A percentile compares a stretch with the other conserved stretches of the same genome.
Evolutionary conservation across 2,797 vertebrate species (phyloP).

Genomic region (Botia almorhae): DNA sequence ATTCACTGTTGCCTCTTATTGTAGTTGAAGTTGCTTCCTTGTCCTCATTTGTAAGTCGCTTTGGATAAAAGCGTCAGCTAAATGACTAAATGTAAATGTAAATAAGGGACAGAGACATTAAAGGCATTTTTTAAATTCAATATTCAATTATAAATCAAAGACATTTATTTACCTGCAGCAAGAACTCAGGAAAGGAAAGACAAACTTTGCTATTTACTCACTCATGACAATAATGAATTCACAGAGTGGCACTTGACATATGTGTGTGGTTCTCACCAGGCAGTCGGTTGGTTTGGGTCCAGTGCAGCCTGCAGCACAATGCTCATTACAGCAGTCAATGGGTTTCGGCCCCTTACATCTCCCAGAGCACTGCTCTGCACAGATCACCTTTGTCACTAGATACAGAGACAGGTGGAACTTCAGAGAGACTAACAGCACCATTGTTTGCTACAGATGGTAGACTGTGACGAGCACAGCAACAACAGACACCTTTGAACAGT

Average conservation of each 20-base stretch:
- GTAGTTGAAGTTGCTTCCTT: too few species aligned
- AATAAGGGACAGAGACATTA: too few species aligned
- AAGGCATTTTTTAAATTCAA: too few species aligned
- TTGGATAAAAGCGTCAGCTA: too few species aligned
- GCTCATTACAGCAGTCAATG: slow-evolving; percentile 94
- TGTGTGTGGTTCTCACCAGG: slow-evolving; percentile 81
- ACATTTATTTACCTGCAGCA: too few species aligned
- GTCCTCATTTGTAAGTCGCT: too few species aligned
- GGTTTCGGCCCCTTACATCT: slow-evolving; percentile 91
- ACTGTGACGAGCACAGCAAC: neutral
- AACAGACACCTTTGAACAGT: neutral
- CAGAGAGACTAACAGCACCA: neutral
- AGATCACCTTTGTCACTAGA: slow-evolving; percentile 91
- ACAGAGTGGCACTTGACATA: neutral
- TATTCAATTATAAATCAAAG: too few species aligned
- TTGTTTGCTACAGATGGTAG: neutral
- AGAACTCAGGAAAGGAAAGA: too few species aligned
- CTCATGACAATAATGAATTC: neutral
- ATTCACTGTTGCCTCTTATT: too few species aligned
- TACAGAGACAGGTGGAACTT: slow-evolving; percentile 8
- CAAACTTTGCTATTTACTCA: neutral
- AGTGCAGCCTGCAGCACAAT: slow-evolving; percentile 93
- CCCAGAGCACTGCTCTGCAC: slow-evolving; percentile 93
- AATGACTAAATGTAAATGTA: too few species aligned
- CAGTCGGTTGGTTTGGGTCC: slow-evolving; percentile 93